Conservation (phyloP, 1,140 invertebrate species). For the Andrena cerasifolii region DNA sequence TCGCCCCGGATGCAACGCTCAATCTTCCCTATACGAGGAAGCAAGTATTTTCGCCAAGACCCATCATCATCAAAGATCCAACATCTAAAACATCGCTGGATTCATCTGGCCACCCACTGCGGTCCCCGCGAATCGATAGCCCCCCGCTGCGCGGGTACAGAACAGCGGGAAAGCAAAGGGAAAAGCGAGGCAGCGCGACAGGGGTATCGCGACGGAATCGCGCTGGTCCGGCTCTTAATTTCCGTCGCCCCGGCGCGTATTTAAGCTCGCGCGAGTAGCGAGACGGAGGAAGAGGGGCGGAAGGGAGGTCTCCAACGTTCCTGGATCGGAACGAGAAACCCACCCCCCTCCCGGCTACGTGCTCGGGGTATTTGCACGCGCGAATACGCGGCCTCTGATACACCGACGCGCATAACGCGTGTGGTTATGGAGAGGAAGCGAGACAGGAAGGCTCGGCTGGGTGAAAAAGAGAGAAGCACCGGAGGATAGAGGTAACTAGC, state of each 20-base stretch:
- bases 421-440: conserved; percentile 49
- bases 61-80: neutral
- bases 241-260: conserved; percentile 41
- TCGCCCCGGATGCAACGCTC: too few relatives aligned
- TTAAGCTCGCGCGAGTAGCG: conserved; percentile 1
- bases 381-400: conserved; percentile 61
- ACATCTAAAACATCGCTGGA: too few relatives aligned
- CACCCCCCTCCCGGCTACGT: conserved; percentile 35
- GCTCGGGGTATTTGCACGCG: conserved; percentile 60
- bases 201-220: conserved; percentile 31
- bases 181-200: conserved; percentile 3
- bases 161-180: neutral
- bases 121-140: conserved; percentile 29
- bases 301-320: neutral
- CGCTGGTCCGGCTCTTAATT: conserved; percentile 54
- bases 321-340: conserved; percentile 38
- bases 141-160: conserved; percentile 11
- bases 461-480: conserved; percentile 40
- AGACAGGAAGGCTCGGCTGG: conserved; percentile 47
- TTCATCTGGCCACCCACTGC: neutral
- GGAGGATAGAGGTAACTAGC: conserved; percentile 32
- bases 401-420: conserved; percentile 62
- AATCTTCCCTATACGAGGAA: too few relatives aligned
- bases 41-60: too few relatives aligned
- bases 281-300: neutral